Base-by-base conservation (phyloP, 2,113 vertebrate genomes). In the Hylia prasina region DNA sequence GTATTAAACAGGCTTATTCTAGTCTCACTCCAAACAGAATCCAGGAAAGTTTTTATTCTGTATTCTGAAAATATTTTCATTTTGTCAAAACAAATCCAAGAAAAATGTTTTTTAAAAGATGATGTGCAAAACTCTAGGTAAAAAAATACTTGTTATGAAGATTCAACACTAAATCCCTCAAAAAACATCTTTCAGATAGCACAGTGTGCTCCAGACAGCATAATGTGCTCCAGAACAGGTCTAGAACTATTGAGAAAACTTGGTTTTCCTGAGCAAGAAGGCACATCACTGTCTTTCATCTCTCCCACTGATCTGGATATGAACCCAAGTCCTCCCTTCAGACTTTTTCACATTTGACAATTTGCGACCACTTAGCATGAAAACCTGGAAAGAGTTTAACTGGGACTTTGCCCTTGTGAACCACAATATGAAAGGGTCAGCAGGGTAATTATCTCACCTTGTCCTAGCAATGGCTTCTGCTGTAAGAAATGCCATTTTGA, bases 91-190 rank as follows among this genome's bases (percentile, higher is more conserved):
- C 2, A 70, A 92, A 88, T 57, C 8, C 23, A 82, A 87, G 4
- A 20, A 44, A 79, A 63, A 58, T 8, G 11, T 48, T 57, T 58
- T 64, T 35, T 5, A 53, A 65, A 78, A 65, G 31, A 60, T 2
- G 0, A 35, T 7, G 18, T 9, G 66, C 13, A 91, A 70, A 83
- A 54, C 4, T 37, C 15, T 33, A 2, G 0, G 13, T 22, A 6
- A 25, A 72, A 50, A 22, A 71, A 42, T 15, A 33, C 12, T 8
- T 47, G 1, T 21, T 51, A 63, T 16, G 13, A 69, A 51, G 5
- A 64, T 60, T 65, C 12, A 1, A 69, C 18, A 86, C 40, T 24
- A 66, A 90, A 80, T 17, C 11, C 9, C 23, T 54, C 40, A 56
- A 78, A 84, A 73, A 75, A 35, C 10, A 33, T 65, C 31, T 69